These are phyloP conservation scores for Tympanuchus pallidicinctus DNA, from an alignment of 2,113 vertebrate species.

Conservation along the genomic window DNA sequence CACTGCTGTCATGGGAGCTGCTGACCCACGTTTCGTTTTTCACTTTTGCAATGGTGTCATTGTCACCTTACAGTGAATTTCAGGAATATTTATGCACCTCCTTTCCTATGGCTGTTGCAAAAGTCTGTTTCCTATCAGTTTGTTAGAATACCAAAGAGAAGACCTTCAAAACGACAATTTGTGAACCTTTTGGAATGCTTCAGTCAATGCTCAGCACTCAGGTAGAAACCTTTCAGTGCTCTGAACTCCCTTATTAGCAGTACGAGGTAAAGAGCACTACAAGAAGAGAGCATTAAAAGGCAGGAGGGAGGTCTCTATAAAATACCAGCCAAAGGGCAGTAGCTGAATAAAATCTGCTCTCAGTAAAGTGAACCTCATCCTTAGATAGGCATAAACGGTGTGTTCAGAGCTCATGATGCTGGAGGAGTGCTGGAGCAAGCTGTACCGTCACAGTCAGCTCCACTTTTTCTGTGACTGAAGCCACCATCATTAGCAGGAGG, in stretches of 20 bases:
- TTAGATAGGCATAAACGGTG: fast-evolving
- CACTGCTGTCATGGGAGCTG: neutral
- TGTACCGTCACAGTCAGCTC: neutral
- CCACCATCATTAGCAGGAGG: neutral
- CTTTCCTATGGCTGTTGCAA: neutral
- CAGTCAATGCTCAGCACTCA: neutral
- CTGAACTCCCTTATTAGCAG: neutral
- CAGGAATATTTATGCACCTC: neutral
- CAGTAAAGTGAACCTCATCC: neutral
- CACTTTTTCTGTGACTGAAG: neutral
- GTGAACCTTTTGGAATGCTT: neutral
- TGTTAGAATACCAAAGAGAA: neutral
- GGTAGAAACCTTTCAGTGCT: neutral
- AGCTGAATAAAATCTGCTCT: neutral
- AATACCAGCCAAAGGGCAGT: neutral
- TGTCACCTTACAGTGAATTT: conserved; percentile 31
- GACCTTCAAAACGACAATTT: neutral
- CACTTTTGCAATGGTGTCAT: neutral
- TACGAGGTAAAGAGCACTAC: neutral
- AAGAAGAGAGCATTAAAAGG: neutral
- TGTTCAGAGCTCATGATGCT: neutral
- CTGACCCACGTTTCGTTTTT: neutral
- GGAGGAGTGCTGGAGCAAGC: neutral
- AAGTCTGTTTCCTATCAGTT: conserved; percentile 6
- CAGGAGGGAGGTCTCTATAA: neutral